Conservation (phyloP, 2,888 invertebrate genomes). For the Drosophila vallismaia region DNA sequence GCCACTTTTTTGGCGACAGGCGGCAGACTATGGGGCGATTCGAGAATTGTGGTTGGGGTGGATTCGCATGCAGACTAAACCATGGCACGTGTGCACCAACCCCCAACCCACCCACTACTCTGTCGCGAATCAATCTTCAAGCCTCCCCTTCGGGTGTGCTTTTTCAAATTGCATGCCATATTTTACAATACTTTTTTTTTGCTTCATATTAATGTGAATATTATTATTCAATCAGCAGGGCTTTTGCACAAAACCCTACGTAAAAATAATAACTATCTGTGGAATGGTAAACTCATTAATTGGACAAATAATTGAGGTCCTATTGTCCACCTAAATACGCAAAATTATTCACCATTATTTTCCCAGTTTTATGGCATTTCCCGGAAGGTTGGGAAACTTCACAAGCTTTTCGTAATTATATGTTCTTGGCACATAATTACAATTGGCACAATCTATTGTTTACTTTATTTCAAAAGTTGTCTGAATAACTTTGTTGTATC, state of each 20-base stretch:
- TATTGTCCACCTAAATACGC: conserved; percentile 15
- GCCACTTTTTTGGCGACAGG: conserved; percentile 65
- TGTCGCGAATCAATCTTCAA: conserved; percentile 21
- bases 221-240: conserved; percentile 58
- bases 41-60: conserved; percentile 12
- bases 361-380: conserved; percentile 24
- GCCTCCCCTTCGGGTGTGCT: conserved; percentile 47
- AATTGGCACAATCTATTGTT: conserved; percentile 66
- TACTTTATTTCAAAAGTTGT: conserved; percentile 65
- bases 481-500: conserved; percentile 9
- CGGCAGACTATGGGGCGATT: conserved; percentile 34
- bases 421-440: conserved; percentile 58
- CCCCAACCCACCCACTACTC: conserved; percentile 5
- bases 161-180: conserved; percentile 58
- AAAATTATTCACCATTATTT: conserved; percentile 17
- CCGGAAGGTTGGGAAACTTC: background rate
- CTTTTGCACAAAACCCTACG: background rate
- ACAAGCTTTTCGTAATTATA: conserved; percentile 47
- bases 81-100: conserved; percentile 59
- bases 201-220: conserved; percentile 12
- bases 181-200: conserved; percentile 47
- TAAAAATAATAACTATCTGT: background rate
- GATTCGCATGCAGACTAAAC: conserved; percentile 61
- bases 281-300: conserved; percentile 38
- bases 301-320: conserved; percentile 44